phyloP scores from a whole-genome alignment of 37 sponge, comb jelly and placozoan genomes.

The Oopsacas minuta region DNA sequence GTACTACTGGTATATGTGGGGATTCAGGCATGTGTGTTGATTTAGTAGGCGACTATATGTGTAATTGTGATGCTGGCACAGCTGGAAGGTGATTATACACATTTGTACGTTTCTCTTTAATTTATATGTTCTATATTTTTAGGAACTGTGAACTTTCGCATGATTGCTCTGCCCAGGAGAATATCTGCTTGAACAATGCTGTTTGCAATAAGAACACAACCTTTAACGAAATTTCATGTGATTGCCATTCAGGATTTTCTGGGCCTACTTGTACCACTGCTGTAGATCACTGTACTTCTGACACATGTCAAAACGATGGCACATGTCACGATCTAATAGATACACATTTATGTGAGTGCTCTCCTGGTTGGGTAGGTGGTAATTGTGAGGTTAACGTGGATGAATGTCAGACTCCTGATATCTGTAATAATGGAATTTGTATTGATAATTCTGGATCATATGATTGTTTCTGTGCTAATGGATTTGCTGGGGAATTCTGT shows the following conservation, averaged over 20 bases:
- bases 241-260: slow-evolving; percentile 33
- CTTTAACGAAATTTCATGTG: slow-evolving; percentile 20
- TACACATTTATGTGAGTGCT: slow-evolving; percentile 16
- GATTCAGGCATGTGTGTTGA: slow-evolving; percentile 14
- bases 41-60: slow-evolving; percentile 20
- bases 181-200: background rate
- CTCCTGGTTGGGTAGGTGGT: slow-evolving; percentile 15
- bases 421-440: slow-evolving; percentile 14
- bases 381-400: slow-evolving; percentile 16
- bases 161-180: background rate
- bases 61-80: slow-evolving; percentile 22
- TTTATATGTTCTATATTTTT: background rate
- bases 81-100: slow-evolving; percentile 16
- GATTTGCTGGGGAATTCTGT: slow-evolving; percentile 19
- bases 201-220: background rate
- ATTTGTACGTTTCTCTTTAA: background rate
- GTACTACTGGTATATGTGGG: slow-evolving; percentile 23
- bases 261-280: slow-evolving; percentile 21
- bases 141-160: background rate
- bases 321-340: slow-evolving; percentile 1
- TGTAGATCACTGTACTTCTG: slow-evolving; percentile 21
- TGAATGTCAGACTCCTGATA: background rate
- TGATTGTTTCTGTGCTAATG: slow-evolving; percentile 11
- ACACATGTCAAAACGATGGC: slow-evolving; percentile 20
- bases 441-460: background rate